Evolutionary conservation across 2,888 invertebrate species (phyloP).

Genomic region (Thyatira batis): DNA sequence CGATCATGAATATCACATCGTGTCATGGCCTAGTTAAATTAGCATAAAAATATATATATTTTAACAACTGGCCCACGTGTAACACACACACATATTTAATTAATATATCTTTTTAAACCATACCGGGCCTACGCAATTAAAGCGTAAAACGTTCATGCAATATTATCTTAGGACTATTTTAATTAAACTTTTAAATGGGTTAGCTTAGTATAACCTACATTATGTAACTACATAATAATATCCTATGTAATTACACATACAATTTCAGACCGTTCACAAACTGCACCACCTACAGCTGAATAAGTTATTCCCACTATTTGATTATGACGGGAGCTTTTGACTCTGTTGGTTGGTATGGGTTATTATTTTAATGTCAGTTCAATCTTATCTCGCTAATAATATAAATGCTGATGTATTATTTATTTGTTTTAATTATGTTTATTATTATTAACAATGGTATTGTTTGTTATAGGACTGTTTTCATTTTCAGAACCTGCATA

Average conservation of each 20-base stretch:
- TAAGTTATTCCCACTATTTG: background rate
- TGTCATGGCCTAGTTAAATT: background rate
- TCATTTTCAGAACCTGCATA: no score
- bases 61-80: background rate
- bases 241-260: background rate
- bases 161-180: slow-evolving; percentile 65
- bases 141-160: slow-evolving; percentile 40
- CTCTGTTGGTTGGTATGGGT: background rate
- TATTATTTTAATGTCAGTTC: no score
- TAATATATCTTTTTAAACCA: slow-evolving; percentile 34
- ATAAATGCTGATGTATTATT: no score
- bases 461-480: no score
- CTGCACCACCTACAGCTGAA: background rate
- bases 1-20: background rate
- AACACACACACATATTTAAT: background rate
- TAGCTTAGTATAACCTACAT: slow-evolving; percentile 19
- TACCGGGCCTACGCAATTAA: slow-evolving; percentile 43
- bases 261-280: background rate
- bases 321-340: background rate
- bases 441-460: no score
- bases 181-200: slow-evolving; percentile 61
- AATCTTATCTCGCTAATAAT: no score
- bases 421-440: no score
- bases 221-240: slow-evolving; percentile 12
- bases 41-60: background rate